Evolutionary conservation across 2,797 vertebrate genomes (phyloP), one percentile per base, ranked within the genome.

Genomic region (Brachyalestes nurse): DNA sequence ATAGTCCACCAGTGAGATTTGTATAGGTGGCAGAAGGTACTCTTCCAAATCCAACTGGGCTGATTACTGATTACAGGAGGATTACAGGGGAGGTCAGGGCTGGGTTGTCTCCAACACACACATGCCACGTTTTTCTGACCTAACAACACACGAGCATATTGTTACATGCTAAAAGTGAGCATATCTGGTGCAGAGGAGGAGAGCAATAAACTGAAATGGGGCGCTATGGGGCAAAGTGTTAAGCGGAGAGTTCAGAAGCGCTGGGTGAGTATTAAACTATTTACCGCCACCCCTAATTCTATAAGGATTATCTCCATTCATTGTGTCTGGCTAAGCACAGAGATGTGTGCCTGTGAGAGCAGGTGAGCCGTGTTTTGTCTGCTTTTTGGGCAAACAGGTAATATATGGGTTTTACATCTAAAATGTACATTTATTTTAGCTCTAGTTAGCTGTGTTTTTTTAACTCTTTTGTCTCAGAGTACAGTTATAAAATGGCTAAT

Each of bases 31-130:
- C 93, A 94, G 93, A 93, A 93, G 93, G 93, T 90, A 82, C 85
- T 85, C 74, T 83, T 88, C 83, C 84, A 94, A 95, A 95, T 93
- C 94, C 91, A 84, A 83, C 57, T 78, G 92, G 89, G 83, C 88
- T 92, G 91, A 93, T 93, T 93, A 94, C 92, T 92, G 93, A 93
- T 92, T 93, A 95, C 88, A 91, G 83, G 84, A 51, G 88, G 93
- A 95, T 95, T 95, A 95, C 85, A 42, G 80, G 77, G 84, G 91
- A 88, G 90, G 90, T 91, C 87, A 91, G 83, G 85, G 83, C 83
- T 87, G 69, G 89, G 85, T 67, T 86, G 85, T 82, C 83, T 87
- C 42, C 21, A 55, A 69, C 53, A 74, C 67, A 71, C 17, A 66
- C 69, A 74, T 49, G 17, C 53, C 72, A 51, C n/a, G 25, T 72